Percentiles rank a stretch among this genome's conserved stretches.
Evolutionary conservation across 2,888 invertebrate genomes (phyloP).

Genomic region (Melipona bicolor): DNA sequence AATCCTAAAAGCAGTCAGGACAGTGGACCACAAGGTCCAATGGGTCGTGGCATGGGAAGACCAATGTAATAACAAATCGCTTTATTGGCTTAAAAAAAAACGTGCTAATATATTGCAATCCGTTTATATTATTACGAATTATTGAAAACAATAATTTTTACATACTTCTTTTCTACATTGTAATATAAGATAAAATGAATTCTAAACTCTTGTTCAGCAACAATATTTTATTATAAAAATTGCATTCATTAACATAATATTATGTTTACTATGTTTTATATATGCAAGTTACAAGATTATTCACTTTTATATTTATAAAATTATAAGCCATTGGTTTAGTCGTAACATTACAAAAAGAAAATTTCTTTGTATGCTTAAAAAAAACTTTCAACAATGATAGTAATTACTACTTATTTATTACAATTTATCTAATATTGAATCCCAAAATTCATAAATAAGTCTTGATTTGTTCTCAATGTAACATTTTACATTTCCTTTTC

Average conservation of each 20-base stretch:
- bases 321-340: slow-evolving; percentile 3
- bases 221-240: slow-evolving; percentile 20
- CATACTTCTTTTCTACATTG: slow-evolving; percentile 41
- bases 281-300: background rate
- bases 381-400: background rate
- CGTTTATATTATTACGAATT: slow-evolving; percentile 32
- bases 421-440: background rate
- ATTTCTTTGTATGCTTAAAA: slow-evolving; percentile 15
- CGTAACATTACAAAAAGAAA: slow-evolving; percentile 12
- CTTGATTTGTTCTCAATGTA: background rate
- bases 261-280: background rate
- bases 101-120: slow-evolving; percentile 25
- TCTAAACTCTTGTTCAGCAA: background rate
- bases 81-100: slow-evolving; percentile 9
- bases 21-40: slow-evolving; percentile 84
- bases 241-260: slow-evolving; percentile 5
- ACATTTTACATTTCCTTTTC: slow-evolving; percentile 11
- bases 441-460: background rate
- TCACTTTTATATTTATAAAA: slow-evolving; percentile 21
- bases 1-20: slow-evolving; percentile 90
- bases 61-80: slow-evolving; percentile 86
- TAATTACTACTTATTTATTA: slow-evolving; percentile 16
- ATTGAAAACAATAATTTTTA: slow-evolving; percentile 44
- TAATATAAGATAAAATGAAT: slow-evolving; percentile 41
- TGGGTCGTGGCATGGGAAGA: slow-evolving; percentile 90